Evolutionary conservation across 2,113 vertebrate species (phyloP).

Genomic region (Misgurnus mizolepis): DNA sequence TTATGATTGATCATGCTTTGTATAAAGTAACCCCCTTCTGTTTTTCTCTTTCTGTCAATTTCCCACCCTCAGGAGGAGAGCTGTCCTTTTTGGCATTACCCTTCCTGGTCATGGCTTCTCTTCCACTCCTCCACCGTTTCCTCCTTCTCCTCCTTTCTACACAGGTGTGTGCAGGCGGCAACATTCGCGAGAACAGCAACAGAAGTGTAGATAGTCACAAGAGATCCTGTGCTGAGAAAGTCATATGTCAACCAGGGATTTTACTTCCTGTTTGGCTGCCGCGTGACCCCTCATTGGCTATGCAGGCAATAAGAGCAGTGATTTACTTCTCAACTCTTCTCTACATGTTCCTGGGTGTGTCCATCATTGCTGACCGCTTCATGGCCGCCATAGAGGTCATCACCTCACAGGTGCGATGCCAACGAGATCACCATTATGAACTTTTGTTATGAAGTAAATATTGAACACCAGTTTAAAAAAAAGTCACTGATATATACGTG

Average conservation of each 20-base stretch:
- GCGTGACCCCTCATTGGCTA: constrained; percentile 76
- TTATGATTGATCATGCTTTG: constrained; percentile 2
- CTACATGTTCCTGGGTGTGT: constrained; percentile 94
- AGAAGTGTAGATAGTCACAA: constrained; percentile 37
- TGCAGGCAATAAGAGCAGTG: constrained; percentile 82
- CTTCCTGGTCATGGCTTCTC: constrained; percentile 39
- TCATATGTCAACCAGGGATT: constrained; percentile 80
- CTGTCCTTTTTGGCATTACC: constrained; percentile 18
- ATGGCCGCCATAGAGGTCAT: constrained; percentile 98
- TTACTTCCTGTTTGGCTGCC: constrained; percentile 91
- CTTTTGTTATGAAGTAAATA: too few species aligned
- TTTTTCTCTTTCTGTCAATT: constrained; percentile 19
- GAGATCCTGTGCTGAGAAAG: constrained; percentile 67
- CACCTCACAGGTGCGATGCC: constrained; percentile 84
- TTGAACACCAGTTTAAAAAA: too few species aligned
- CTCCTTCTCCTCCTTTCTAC: constrained; percentile 55
- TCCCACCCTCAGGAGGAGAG: constrained; percentile 46
- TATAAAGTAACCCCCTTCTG: not conserved
- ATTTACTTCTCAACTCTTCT: constrained; percentile 91
- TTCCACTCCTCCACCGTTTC: constrained; percentile 39
- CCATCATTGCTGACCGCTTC: constrained; percentile 95
- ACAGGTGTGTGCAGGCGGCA: not conserved
- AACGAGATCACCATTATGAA: not conserved
- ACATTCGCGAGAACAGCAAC: constrained; percentile 38
- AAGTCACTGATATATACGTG: too few species aligned